phyloP scores from a whole-genome alignment of 2,797 vertebrate genomes.

The Choloepus didactylus region DNA sequence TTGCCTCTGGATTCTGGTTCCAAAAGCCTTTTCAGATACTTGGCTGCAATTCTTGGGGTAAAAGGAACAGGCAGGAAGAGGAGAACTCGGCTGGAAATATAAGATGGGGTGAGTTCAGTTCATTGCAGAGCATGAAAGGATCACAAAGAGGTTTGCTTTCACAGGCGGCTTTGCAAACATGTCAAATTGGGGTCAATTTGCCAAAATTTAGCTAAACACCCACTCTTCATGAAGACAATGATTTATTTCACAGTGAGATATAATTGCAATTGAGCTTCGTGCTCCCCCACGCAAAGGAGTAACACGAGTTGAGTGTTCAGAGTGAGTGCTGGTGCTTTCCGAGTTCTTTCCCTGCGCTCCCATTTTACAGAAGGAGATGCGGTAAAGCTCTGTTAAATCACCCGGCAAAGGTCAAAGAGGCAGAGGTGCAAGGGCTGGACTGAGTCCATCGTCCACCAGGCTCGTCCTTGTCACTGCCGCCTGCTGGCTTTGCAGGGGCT shows the following conservation, averaged over 20 bases:
- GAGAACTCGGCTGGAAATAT: background rate
- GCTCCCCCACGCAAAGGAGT: no score
- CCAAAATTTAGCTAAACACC: background rate
- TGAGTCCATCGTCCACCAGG: background rate
- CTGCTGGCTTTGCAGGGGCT: background rate
- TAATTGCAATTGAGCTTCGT: rapidly evolving
- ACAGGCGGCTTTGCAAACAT: background rate
- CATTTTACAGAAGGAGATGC: background rate
- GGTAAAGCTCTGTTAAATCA: background rate
- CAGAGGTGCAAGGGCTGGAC: background rate
- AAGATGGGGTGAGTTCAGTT: rapidly evolving
- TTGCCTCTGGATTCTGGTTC: background rate
- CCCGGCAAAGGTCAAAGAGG: background rate
- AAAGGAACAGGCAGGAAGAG: no score
- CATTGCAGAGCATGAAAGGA: background rate
- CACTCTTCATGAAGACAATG: rapidly evolving
- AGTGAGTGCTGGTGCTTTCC: background rate
- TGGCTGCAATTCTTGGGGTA: rapidly evolving
- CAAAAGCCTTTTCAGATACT: background rate
- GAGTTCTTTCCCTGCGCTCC: background rate
- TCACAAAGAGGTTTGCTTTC: no score
- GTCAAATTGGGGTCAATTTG: background rate
- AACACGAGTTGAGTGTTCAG: no score
- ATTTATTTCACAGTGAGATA: background rate
- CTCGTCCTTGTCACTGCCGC: background rate